Evolutionary conservation across 2,113 vertebrate genomes (phyloP).

Genomic region (crab-eating macaque (Macaca fascicularis)): T2T-MFA8v1.1 NC_088378.1:25894501-25895000

Average conservation of each 20-base stretch:
- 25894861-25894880: background rate
- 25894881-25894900: background rate
- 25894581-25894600: conserved; percentile 85
- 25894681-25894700: conserved; percentile 75
- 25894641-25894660: conserved; percentile 78
- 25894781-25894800: conserved; percentile 57
- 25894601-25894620: conserved; percentile 84
- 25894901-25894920: background rate
- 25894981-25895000: rapidly evolving
- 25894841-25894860: conserved; percentile 28
- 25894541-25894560: background rate
- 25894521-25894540: conserved; percentile 59
- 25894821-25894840: conserved; percentile 40
- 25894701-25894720: conserved; percentile 67
- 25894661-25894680: conserved; percentile 78
- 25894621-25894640: conserved; percentile 80
- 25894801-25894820: conserved; percentile 68
- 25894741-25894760: conserved; percentile 78
- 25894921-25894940: background rate
- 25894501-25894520: conserved; percentile 57
- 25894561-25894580: conserved; percentile 71
- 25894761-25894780: conserved; percentile 55
- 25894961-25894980: background rate
- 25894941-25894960: background rate
- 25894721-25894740: conserved; percentile 51